Conservation (phyloP, 2,888 invertebrate genomes). For the Trachelus iudaicus region DNA sequence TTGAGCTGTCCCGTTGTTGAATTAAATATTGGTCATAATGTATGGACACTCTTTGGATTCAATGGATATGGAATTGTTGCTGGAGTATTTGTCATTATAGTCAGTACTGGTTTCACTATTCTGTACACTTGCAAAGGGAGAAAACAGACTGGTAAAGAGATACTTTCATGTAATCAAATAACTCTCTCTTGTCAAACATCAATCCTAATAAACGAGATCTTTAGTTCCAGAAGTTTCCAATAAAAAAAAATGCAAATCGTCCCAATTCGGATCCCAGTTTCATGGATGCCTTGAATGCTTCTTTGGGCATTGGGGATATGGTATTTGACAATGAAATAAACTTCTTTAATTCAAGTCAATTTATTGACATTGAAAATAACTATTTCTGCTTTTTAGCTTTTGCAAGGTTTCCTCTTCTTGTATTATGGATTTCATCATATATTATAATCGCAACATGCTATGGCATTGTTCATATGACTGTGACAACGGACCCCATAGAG, state of each 20-base stretch:
- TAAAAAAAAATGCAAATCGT: no score
- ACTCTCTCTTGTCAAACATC: neutral
- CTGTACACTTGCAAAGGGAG: conserved; percentile 7
- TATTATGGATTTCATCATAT: conserved; percentile 75
- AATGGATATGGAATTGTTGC: conserved; percentile 75
- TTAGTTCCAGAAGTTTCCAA: no score
- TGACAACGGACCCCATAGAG: conserved; percentile 91
- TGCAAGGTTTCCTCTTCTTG: conserved; percentile 74
- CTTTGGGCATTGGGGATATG: conserved; percentile 66
- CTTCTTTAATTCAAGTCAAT: neutral
- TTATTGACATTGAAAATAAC: neutral
- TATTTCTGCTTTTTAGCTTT: conserved; percentile 67
- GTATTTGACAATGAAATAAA: conserved; percentile 44
- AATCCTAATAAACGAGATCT: neutral
- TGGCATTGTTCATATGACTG: conserved; percentile 75
- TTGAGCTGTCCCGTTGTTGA: conserved; percentile 71
- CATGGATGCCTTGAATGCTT: conserved; percentile 54
- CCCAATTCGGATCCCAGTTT: conserved; percentile 23
- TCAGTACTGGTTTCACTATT: conserved; percentile 61
- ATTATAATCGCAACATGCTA: conserved; percentile 72
- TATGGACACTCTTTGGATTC: conserved; percentile 71
- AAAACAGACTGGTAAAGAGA: conserved; percentile 14
- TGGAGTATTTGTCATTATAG: conserved; percentile 69
- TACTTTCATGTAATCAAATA: neutral
- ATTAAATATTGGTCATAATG: conserved; percentile 61